These are phyloP conservation scores for Phaedon cochleariae DNA, from an alignment of 2,888 invertebrate genomes.

Conservation along the genomic window DNA sequence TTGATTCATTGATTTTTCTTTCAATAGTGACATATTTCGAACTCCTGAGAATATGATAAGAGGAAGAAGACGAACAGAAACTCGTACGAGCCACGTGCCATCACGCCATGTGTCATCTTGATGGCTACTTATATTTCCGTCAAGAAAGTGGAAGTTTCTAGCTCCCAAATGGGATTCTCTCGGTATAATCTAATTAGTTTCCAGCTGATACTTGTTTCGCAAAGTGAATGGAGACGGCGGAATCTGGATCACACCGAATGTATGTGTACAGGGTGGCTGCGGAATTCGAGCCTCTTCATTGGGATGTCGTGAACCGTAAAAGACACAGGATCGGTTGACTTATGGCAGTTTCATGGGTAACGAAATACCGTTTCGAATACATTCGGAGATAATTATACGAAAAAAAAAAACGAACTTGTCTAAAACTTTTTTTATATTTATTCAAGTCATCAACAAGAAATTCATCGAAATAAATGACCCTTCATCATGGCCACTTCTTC, in stretches of 20 bases:
- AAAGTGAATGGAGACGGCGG: conserved; percentile 1
- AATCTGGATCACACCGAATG: not conserved
- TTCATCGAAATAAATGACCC: too few species aligned
- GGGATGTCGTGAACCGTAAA: too few species aligned
- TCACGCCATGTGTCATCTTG: conserved; percentile 17
- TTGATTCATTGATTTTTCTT: too few species aligned
- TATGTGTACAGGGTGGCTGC: not conserved
- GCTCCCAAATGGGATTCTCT: conserved; percentile 25
- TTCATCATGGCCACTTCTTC: too few species aligned
- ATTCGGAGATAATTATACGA: too few species aligned
- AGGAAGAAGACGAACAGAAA: conserved; percentile 11
- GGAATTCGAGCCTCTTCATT: too few species aligned
- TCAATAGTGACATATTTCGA: not conserved
- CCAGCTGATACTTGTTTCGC: conserved; percentile 31
- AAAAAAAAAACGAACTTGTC: too few species aligned
- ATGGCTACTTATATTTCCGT: conserved; percentile 12
- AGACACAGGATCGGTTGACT: too few species aligned
- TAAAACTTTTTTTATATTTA: too few species aligned
- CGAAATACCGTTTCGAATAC: too few species aligned
- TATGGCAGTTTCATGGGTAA: too few species aligned
- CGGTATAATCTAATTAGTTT: conserved; percentile 30
- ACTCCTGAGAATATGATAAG: not conserved
- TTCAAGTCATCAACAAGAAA: too few species aligned
- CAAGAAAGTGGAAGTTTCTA: conserved; percentile 16
- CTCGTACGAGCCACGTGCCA: conserved; percentile 10